These are phyloP conservation scores for Oncopodura yosiiana DNA, from an alignment of 1,140 invertebrate species.

Conservation along the genomic window DNA sequence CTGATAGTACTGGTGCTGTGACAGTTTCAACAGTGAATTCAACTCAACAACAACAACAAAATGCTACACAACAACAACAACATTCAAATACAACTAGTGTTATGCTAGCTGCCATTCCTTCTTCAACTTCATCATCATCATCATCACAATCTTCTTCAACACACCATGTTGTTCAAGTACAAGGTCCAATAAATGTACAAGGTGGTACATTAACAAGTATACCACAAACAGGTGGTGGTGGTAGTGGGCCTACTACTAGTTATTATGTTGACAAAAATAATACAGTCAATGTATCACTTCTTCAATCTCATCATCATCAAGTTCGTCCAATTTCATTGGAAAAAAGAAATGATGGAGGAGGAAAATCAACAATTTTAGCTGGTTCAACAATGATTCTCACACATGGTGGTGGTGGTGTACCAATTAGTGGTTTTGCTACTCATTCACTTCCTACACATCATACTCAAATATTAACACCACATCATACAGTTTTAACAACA, in stretches of 20 bases:
- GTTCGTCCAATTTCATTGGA: conserved; percentile 25
- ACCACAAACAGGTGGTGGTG: conserved; percentile 3
- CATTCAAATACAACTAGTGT: conserved; percentile 7
- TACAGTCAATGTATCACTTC: not conserved
- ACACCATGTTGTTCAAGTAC: conserved; percentile 32
- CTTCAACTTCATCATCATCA: not conserved
- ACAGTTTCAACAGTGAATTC: conserved; percentile 5
- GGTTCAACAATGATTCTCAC: conserved; percentile 29
- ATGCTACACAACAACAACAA: conserved; percentile 4
- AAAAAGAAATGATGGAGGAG: conserved; percentile 11
- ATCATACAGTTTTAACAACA: conserved; percentile 9
- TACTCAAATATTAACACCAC: conserved; percentile 5
- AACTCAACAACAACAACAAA: no score
- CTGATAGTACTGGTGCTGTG: not conserved
- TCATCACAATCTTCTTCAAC: not conserved
- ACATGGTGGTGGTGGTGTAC: no score
- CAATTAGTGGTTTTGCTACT: not conserved
- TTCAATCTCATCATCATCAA: conserved; percentile 9
- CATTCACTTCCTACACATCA: not conserved
- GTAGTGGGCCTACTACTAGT: conserved; percentile 16
- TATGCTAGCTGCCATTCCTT: conserved; percentile 13
- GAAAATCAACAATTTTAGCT: conserved; percentile 8
- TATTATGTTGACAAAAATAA: conserved; percentile 28
- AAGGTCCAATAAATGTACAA: conserved; percentile 19
- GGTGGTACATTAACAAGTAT: conserved; percentile 1